Percentiles rank a stretch among this genome's conserved stretches.
phyloP scores from a whole-genome alignment of 2,113 vertebrate genomes.

The Mesoclemmys tuberculata region DNA sequence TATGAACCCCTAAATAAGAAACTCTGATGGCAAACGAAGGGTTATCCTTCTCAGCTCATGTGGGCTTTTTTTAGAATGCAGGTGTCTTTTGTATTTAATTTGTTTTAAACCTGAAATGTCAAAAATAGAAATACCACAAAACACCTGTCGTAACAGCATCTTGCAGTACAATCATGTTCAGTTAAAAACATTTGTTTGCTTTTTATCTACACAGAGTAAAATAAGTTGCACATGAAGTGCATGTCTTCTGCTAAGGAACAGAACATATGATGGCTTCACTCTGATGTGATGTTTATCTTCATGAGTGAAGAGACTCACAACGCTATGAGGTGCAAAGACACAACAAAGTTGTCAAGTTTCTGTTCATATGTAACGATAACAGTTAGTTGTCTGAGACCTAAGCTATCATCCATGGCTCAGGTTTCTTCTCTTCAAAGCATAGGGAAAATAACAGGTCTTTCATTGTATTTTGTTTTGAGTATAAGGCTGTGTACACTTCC shows the following conservation, averaged over 20 bases:
- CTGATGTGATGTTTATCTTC: background rate
- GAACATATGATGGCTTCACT: background rate
- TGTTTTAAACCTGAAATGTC: background rate
- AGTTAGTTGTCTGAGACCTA: background rate
- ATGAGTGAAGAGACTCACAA: background rate
- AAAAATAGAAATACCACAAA: slow-evolving; percentile 61
- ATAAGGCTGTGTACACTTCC: background rate
- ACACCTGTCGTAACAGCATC: slow-evolving; percentile 62
- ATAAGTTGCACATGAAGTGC: background rate
- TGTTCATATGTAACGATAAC: background rate
- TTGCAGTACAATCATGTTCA: background rate
- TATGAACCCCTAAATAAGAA: background rate
- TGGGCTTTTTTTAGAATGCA: background rate
- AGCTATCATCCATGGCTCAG: background rate
- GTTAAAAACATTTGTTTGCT: slow-evolving; percentile 44
- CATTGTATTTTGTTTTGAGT: accelerated
- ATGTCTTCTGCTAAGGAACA: slow-evolving; percentile 25
- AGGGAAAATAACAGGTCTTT: background rate
- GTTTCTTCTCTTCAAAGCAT: background rate
- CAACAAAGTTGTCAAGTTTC: accelerated
- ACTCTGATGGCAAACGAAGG: background rate
- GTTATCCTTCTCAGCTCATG: background rate
- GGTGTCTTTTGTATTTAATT: slow-evolving; percentile 23
- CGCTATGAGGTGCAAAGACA: background rate
- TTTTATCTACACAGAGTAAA: background rate